These are phyloP conservation scores for Pangasius mekongensis DNA, from an alignment of 2,797 vertebrate genomes.

Conservation along the genomic window DNA sequence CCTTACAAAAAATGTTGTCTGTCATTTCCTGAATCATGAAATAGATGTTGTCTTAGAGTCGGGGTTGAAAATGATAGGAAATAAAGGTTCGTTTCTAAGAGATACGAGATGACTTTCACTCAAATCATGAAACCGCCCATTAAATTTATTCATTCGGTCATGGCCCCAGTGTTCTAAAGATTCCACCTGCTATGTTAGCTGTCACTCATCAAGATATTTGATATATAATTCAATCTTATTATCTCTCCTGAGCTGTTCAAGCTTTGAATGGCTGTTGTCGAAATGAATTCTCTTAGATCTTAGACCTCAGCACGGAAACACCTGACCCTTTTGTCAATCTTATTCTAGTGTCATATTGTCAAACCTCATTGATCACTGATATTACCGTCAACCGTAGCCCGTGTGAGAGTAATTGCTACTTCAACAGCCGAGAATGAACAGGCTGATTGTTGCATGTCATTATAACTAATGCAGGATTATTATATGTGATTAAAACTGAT, in stretches of 20 bases:
- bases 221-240: constrained; percentile 12
- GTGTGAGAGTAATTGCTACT: constrained; percentile 18
- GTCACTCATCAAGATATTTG: constrained; percentile 13
- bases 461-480: constrained; percentile 28
- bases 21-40: neutral
- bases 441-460: constrained; percentile 31
- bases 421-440: constrained; percentile 9
- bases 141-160: neutral
- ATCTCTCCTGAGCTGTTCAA: neutral
- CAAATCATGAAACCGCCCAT: neutral
- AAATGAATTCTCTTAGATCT: constrained; percentile 3
- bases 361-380: constrained; percentile 8
- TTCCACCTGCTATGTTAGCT: neutral
- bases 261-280: neutral
- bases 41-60: too few species aligned
- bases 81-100: neutral
- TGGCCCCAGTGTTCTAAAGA: neutral
- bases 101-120: neutral
- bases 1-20: neutral
- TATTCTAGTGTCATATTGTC: neutral
- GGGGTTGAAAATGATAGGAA: neutral
- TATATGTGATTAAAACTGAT: constrained; percentile 31
- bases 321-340: neutral
- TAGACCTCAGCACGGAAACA: neutral
- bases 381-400: neutral